Evolutionary conservation across 2,797 vertebrate species (phyloP).

Genomic region (Apogon hyalosoma): DNA sequence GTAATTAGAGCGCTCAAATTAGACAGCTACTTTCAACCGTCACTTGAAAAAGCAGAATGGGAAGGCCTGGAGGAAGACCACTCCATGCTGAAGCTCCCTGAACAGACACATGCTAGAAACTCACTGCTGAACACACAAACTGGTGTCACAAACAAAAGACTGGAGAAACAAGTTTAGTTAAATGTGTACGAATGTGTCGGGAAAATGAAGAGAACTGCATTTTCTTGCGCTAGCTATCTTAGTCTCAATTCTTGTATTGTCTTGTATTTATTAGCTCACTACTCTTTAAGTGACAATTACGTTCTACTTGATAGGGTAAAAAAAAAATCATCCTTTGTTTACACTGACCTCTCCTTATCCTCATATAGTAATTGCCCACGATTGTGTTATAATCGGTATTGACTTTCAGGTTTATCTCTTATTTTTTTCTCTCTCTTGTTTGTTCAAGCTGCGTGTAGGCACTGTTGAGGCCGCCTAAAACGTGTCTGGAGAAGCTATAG

Average conservation of each 20-base stretch:
- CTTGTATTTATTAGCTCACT: neutral
- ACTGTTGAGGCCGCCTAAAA: conserved; percentile 67
- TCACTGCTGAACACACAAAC: conserved; percentile 23
- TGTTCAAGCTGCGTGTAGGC: conserved; percentile 56
- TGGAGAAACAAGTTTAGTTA: conserved; percentile 35
- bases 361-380: conserved; percentile 2
- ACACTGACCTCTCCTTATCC: neutral
- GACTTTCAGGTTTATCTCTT: conserved; percentile 43
- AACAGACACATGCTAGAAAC: conserved; percentile 35
- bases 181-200: neutral
- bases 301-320: neutral
- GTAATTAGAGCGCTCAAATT: conserved; percentile 86
- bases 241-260: neutral
- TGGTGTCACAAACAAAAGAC: conserved; percentile 7
- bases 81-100: conserved; percentile 49
- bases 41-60: conserved; percentile 80
- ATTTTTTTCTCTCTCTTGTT: conserved; percentile 24
- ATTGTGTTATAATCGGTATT: conserved; percentile 22
- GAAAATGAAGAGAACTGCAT: neutral
- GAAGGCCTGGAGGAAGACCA: conserved; percentile 79
- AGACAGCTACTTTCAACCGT: conserved; percentile 85
- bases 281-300: neutral
- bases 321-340: conserved; percentile 2
- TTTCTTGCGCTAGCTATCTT: neutral
- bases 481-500: conserved; percentile 75